Conservation (phyloP, 2,888 invertebrate genomes). For the Cremastobaeus sp. region DNA sequence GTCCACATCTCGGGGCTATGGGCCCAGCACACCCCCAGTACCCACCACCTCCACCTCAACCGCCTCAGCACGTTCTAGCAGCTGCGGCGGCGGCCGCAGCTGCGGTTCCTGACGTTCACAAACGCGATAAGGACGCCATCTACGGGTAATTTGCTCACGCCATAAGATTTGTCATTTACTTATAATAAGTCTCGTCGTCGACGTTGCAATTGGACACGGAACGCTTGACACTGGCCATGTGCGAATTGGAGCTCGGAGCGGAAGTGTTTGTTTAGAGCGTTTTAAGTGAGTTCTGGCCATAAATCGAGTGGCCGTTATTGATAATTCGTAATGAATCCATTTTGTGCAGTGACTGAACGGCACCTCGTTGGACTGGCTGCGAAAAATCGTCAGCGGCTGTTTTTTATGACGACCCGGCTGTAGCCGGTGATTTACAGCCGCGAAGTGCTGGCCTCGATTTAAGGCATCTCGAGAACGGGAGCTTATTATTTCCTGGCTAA, state of each 20-base stretch:
- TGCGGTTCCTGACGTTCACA: conserved; percentile 91
- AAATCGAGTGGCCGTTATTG: conserved; percentile 41
- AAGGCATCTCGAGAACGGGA: conserved; percentile 74
- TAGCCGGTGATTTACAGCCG: conserved; percentile 74
- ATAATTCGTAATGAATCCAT: conserved; percentile 57
- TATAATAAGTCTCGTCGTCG: no score
- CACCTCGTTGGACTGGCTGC: conserved; percentile 43
- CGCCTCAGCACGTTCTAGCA: conserved; percentile 89
- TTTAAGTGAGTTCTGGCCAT: no score
- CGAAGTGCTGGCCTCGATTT: conserved; percentile 73
- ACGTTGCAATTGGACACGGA: no score
- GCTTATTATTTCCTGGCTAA: conserved; percentile 76
- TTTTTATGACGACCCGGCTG: conserved; percentile 66
- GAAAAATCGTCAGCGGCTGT: conserved; percentile 66
- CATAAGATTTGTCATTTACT: no score
- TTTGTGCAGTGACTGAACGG: conserved; percentile 39
- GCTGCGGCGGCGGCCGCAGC: conserved; percentile 81
- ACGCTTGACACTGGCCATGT: no score
- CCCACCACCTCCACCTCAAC: conserved; percentile 84
- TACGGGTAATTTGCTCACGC: conserved; percentile 95
- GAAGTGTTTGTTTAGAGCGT: no score
- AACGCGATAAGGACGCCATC: conserved; percentile 98
- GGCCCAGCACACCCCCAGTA: conserved; percentile 82
- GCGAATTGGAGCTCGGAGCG: no score
- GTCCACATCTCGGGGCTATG: conserved; percentile 80